These are phyloP conservation scores for Ramphastos sulfuratus DNA, from an alignment of 2,113 vertebrate genomes.

Conservation along the genomic window DNA sequence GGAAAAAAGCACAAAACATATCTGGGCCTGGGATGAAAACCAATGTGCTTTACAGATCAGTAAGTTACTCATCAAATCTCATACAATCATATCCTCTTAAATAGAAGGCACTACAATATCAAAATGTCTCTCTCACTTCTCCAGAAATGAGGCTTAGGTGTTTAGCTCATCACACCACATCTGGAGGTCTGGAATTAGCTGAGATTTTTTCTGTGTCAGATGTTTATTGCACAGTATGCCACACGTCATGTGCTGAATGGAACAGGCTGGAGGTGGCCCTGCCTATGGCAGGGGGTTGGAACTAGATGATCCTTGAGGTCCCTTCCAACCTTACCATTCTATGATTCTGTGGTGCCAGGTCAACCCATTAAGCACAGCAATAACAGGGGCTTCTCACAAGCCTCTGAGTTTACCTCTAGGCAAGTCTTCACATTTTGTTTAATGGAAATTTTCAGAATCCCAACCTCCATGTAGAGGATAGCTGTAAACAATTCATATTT, in stretches of 20 bases:
- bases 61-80: background rate
- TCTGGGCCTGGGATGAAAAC: background rate
- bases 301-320: too few species aligned
- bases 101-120: background rate
- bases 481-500: background rate
- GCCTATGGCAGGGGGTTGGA: too few species aligned
- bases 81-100: background rate
- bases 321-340: too few species aligned
- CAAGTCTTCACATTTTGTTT: background rate
- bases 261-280: background rate
- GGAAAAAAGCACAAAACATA: accelerated
- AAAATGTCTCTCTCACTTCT: background rate
- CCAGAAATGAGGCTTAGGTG: background rate
- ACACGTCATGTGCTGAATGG: background rate
- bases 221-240: background rate
- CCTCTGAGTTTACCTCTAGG: background rate
- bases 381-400: background rate
- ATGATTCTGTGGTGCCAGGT: too few species aligned
- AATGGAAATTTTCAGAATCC: background rate
- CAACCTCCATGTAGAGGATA: background rate
- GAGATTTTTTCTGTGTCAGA: background rate
- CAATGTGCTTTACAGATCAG: background rate
- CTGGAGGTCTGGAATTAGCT: background rate
- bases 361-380: background rate
- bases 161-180: background rate